Evolutionary conservation across 2,797 vertebrate species (phyloP).

Genomic region (Champsocephalus gunnari): DNA sequence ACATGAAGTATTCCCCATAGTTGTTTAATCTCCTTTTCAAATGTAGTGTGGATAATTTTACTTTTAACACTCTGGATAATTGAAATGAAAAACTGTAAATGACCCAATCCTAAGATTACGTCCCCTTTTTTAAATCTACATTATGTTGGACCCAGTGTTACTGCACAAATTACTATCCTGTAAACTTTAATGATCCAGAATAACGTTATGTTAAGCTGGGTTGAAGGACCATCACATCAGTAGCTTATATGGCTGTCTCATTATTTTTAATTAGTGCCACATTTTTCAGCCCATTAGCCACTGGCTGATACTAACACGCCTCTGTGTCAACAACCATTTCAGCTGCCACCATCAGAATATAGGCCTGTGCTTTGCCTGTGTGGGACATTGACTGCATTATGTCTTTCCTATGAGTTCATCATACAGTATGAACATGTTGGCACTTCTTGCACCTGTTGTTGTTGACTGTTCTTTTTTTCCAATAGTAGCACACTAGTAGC

Average conservation of each 20-base stretch:
- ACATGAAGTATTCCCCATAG: background rate
- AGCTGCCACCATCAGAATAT: conserved; percentile 15
- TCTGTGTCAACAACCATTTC: conserved; percentile 42
- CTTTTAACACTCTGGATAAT: background rate
- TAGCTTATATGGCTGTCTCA: conserved; percentile 23
- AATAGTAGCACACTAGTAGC: too few species aligned
- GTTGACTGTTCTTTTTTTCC: background rate
- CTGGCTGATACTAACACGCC: conserved; percentile 17
- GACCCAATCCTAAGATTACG: background rate
- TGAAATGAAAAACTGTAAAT: background rate
- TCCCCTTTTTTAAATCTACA: background rate
- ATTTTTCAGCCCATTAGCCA: conserved; percentile 53
- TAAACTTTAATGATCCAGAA: conserved; percentile 34
- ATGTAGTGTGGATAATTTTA: background rate
- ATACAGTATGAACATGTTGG: background rate
- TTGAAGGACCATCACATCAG: conserved; percentile 15
- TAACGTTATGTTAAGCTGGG: background rate
- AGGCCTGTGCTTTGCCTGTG: background rate
- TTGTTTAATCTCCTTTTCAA: background rate
- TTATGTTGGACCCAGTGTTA: background rate
- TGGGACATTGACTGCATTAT: background rate
- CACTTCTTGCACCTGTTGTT: background rate
- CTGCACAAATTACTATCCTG: background rate
- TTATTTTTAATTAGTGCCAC: conserved; percentile 53
- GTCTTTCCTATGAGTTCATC: background rate